Base-by-base conservation (phyloP, 2,113 vertebrate species). In the Petroica traversi region DNA sequence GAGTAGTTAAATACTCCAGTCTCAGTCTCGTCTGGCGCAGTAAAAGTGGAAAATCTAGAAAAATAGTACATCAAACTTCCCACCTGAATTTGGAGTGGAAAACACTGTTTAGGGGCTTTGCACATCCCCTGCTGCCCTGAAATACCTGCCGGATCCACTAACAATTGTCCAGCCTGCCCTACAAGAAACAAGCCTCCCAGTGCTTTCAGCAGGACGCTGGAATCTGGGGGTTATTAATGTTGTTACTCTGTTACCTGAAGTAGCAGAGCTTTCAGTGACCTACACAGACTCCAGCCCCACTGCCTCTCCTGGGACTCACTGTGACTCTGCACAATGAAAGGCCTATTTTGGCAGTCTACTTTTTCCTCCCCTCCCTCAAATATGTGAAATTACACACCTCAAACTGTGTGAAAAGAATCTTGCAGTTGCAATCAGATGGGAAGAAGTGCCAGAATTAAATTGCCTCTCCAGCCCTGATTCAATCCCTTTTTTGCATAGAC, bases 391-490 rank as follows among this genome's bases (percentile, higher is more conserved):
- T 92, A 82, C 68, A 89, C 51, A 77, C 58, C 62, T 78, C 68
- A 91, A 85, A 96, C 66, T 78, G 73, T 40, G 73, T 71, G 81
- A 87, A 93, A 89, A 87, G 68, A 81, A 75, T 15, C 76, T 89
- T 93, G 69, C 31, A 33, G 48, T 89, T 45, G 78, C 90, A 96
- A 94, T 95, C 96, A 97, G 78, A 91, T 41, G 45, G 14, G 54
- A 90, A 58, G 88, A 94, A 95, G 78, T 92, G 82, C 49, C 88
- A 83, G 82, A 85, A 58, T 33, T 58, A 95, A 94, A 97, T 94
- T 94, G 78, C 88, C 85, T 95, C 88, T 96, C 88, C 68, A 95
- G 78, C 62, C 74, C 88, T 92, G 78, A 93, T 95, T 95, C 90
- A 89, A 73, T n/a, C 33, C 71, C 62, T 83, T 88, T 46, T 95